Evolutionary conservation across 2,888 invertebrate species (phyloP).

Genomic region (Idaea dimidiata): DNA sequence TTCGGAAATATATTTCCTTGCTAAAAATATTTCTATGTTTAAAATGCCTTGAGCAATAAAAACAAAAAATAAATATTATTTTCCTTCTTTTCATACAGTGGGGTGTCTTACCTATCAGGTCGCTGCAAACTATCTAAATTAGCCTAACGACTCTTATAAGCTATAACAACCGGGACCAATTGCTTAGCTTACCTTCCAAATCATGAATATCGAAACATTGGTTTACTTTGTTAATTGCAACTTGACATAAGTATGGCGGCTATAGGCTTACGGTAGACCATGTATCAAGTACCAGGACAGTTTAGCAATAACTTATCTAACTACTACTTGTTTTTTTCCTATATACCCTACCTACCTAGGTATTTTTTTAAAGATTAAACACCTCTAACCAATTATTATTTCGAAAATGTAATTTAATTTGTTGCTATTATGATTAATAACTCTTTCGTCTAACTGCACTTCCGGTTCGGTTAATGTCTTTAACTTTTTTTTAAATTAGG

Average conservation of each 20-base stretch:
- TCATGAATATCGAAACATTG: not conserved
- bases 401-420: constrained; percentile 40
- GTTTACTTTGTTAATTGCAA: not conserved
- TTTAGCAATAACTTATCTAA: constrained; percentile 6
- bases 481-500: not conserved
- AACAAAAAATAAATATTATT: too few species aligned
- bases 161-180: too few species aligned
- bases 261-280: not conserved
- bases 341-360: not conserved
- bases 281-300: constrained; percentile 4
- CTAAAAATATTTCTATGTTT: too few species aligned
- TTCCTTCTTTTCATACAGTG: too few species aligned
- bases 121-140: too few species aligned
- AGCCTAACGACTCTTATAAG: too few species aligned
- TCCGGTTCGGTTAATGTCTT: not conserved
- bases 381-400: constrained; percentile 49
- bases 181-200: too few species aligned
- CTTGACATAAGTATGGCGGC: not conserved
- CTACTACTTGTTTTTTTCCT: constrained; percentile 4
- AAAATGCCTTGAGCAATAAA: too few species aligned
- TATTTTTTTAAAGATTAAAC: constrained; percentile 36
- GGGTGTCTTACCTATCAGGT: too few species aligned
- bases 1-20: too few species aligned
- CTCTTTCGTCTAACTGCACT: constrained; percentile 2
- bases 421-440: constrained; percentile 36